These are phyloP conservation scores for Villa cingulata DNA, from an alignment of 2,888 invertebrate species.

Conservation along the genomic window DNA sequence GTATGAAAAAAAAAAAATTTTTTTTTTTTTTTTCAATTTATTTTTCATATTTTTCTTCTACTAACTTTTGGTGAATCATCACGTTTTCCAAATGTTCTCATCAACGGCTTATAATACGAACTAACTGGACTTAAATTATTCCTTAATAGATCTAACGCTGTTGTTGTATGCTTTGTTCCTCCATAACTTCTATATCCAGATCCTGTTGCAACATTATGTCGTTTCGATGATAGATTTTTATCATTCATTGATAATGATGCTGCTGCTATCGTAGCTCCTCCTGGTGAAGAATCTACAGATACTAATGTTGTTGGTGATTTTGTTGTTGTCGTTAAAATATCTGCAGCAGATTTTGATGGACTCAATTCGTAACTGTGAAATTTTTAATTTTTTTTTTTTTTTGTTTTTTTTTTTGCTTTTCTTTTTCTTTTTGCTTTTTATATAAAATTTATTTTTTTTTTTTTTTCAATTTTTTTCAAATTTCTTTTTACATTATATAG, in stretches of 20 bases:
- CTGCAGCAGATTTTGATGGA: slow-evolving; percentile 17
- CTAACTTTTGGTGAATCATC: slow-evolving; percentile 31
- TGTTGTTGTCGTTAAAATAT: slow-evolving; percentile 1
- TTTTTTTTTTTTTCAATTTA: no score
- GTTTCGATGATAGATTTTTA: slow-evolving; percentile 21
- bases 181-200: slow-evolving; percentile 20
- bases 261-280: slow-evolving; percentile 9
- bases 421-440: no score
- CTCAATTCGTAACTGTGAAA: slow-evolving; percentile 17
- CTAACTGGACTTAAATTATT: slow-evolving; percentile 33
- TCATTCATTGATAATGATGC: slow-evolving; percentile 15
- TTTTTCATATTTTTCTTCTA: slow-evolving; percentile 13
- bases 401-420: no score
- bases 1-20: no score
- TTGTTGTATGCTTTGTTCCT: slow-evolving; percentile 26
- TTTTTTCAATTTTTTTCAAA: no score
- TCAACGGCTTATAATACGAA: slow-evolving; percentile 34
- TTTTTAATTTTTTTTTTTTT: background rate
- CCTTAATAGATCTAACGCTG: slow-evolving; percentile 32
- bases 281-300: no score
- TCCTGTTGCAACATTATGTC: slow-evolving; percentile 18
- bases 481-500: no score
- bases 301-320: background rate
- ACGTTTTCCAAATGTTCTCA: slow-evolving; percentile 28
- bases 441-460: no score